Evolutionary conservation across 2,113 vertebrate species (phyloP), one percentile per base, ranked within the genome.

Genomic region (Engraulis encrasicolus): DNA sequence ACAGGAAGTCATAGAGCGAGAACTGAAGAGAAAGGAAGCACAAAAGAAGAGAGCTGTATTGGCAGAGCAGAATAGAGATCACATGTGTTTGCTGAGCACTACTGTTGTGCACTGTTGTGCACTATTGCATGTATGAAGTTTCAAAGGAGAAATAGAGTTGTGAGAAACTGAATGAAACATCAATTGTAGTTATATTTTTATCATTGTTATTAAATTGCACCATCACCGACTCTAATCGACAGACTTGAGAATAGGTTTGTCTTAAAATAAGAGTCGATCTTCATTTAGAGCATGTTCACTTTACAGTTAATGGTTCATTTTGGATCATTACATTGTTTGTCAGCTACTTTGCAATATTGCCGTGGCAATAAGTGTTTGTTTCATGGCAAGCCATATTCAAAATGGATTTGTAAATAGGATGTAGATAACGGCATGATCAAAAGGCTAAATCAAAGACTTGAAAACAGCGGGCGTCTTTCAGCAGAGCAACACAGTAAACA

Each of bases 41-140:
- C 49, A 27, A 74, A 82, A 71, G 66, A 82, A 58, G 20, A 82
- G 40, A 82, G 36, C 23, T 31, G 58, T 14, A 66, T 27, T 66
- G n/a, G 31, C 58, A 66, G 58, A 12, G 15, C 23, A 66, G 58
- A 66, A 14, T 66, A 15, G n/a, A 66, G 23, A 66, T 66, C 58
- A 31, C 9, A 66, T 11, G 7, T 6, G 6, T 58, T 6, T 58
- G 5, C 54, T 23, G n/a, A 58, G 23, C 19, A 61, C 40, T 45
- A 45, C 3, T 45, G 58, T n/a, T n/a, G n/a, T n/a, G n/a, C n/a
- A n/a, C n/a, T n/a, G n/a, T n/a, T 27, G 58, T 61, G 20, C 23
- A 1, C 11, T 27, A n/a, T 27, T 27, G 9, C 58, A 61, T 61
- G 23, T 27, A 23, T 61, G 1, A 6, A 61, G 18, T 58, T 4